Conservation (phyloP, 1,140 invertebrate genomes). For the Rhopalosiphum padi region DNA sequence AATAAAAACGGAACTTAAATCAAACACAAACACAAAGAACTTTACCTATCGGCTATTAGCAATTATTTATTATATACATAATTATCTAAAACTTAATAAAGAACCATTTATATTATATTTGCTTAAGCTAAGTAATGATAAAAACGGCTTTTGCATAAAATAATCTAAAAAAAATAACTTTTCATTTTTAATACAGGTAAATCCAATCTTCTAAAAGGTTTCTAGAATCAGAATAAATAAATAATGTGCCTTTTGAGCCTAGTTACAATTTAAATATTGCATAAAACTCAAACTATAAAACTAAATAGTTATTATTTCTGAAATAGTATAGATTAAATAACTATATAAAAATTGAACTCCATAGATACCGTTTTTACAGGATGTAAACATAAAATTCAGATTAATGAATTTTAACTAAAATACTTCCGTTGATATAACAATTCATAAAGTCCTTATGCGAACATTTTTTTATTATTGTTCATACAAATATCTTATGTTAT, state of each 20-base stretch:
- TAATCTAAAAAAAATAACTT: not conserved
- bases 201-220: not conserved
- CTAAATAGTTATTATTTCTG: slow-evolving; percentile 8
- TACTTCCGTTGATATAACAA: not conserved
- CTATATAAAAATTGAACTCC: not conserved
- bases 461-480: no score
- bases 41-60: no score
- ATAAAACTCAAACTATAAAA: not conserved
- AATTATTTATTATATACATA: not conserved
- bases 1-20: not conserved
- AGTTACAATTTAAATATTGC: not conserved
- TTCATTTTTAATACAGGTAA: not conserved
- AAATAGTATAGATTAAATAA: not conserved
- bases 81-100: not conserved
- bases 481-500: no score
- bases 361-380: not conserved
- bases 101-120: not conserved
- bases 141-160: not conserved
- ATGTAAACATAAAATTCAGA: not conserved
- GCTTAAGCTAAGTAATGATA: not conserved
- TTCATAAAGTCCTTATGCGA: not conserved
- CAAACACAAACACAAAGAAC: not conserved
- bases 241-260: not conserved
- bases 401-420: not conserved
- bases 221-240: not conserved